Conservation (phyloP, 2,797 vertebrate species). For the Notolepis coatsorum region DNA sequence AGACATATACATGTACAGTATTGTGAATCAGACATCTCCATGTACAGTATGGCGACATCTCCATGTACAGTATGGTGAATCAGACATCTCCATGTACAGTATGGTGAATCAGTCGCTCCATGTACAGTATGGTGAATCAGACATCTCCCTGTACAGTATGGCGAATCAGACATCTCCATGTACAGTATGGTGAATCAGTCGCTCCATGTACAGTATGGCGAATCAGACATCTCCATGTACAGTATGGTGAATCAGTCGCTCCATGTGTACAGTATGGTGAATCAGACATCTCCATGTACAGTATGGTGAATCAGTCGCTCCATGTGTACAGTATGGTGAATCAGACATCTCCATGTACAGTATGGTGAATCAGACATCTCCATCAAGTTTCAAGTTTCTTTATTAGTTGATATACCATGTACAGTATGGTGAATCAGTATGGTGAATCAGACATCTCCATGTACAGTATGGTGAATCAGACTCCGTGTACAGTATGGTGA, state of each 20-base stretch:
- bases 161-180: too few relatives aligned
- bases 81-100: conserved; percentile 61
- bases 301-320: conserved; percentile 65
- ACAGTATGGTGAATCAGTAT: too few relatives aligned
- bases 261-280: conserved; percentile 74
- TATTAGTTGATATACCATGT: too few relatives aligned
- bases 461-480: too few relatives aligned
- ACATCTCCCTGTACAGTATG: conserved; percentile 16
- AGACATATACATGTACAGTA: conserved; percentile 63
- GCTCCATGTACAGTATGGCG: conserved; percentile 70
- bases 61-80: conserved; percentile 73
- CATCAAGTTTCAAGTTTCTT: too few relatives aligned
- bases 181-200: conserved; percentile 69
- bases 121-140: conserved; percentile 69
- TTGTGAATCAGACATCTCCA: conserved; percentile 65
- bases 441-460: too few relatives aligned
- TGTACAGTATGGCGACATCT: too few relatives aligned
- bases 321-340: conserved; percentile 73
- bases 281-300: conserved; percentile 60
- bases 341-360: conserved; percentile 61
- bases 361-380: conserved; percentile 66
- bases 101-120: conserved; percentile 67
- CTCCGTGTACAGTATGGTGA: too few relatives aligned
- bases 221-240: conserved; percentile 62
- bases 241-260: conserved; percentile 64